A percentile compares a stretch with the other conserved stretches of the same genome.
phyloP scores from a whole-genome alignment of 2,888 invertebrate species.

The Chouioia cunea region DNA sequence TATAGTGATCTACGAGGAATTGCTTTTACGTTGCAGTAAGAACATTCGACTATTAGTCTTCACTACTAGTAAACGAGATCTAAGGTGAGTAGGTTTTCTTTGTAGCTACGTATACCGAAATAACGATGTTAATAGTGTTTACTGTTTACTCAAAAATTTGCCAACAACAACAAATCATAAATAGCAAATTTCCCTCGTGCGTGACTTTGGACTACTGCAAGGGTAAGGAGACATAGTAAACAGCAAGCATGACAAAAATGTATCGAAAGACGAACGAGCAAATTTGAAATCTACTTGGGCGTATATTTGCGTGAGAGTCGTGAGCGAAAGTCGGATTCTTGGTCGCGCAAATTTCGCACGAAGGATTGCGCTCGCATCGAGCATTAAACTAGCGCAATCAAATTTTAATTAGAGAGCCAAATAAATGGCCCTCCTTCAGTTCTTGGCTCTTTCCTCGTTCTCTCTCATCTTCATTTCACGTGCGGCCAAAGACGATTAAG shows the following conservation, averaged over 20 bases:
- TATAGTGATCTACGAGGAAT: conserved; percentile 52
- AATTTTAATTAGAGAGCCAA: conserved; percentile 46
- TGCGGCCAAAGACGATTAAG: conserved; percentile 26
- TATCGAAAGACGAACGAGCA: too few species aligned
- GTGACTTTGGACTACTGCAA: too few species aligned
- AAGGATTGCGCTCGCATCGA: conserved; percentile 10
- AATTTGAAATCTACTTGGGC: too few species aligned
- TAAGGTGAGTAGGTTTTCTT: conserved; percentile 30
- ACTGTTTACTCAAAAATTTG: too few species aligned
- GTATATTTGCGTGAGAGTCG: not conserved
- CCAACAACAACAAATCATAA: too few species aligned
- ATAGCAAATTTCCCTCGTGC: too few species aligned
- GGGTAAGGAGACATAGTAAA: too few species aligned
- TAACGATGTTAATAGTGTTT: conserved; percentile 9
- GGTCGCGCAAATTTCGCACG: not conserved
- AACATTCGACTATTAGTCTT: conserved; percentile 55
- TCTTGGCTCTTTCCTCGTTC: not conserved
- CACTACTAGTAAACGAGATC: conserved; percentile 51
- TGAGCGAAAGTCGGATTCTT: conserved; percentile 4
- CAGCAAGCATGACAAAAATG: too few species aligned
- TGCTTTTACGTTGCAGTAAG: conserved; percentile 38
- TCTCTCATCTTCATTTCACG: conserved; percentile 23
- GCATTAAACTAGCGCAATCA: conserved; percentile 37
- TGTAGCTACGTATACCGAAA: conserved; percentile 18
- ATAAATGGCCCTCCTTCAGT: conserved; percentile 2